Conservation (phyloP, 2,888 invertebrate species). For the Catocala sponsa region DNA sequence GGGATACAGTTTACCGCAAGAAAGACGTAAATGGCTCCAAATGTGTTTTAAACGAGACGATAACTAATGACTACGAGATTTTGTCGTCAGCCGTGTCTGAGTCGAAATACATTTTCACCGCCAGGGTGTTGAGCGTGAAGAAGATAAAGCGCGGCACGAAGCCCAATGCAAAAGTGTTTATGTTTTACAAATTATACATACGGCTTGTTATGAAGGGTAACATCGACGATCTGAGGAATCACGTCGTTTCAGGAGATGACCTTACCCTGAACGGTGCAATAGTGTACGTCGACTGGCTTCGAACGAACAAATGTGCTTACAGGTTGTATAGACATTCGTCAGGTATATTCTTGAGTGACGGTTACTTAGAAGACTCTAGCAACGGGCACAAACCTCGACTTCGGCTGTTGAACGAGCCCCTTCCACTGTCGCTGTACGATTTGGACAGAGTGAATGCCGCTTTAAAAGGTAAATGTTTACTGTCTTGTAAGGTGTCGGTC, state of each 20-base stretch:
- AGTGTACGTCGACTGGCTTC: constrained; percentile 82
- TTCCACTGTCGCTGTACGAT: constrained; percentile 84
- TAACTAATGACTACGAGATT: constrained; percentile 87
- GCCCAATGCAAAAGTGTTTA: constrained; percentile 77
- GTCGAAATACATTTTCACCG: constrained; percentile 86
- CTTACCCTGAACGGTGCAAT: constrained; percentile 81
- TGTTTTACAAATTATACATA: constrained; percentile 82
- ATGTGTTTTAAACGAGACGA: constrained; percentile 86
- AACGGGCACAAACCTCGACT: constrained; percentile 73
- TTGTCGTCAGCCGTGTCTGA: constrained; percentile 85
- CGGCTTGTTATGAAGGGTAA: constrained; percentile 82
- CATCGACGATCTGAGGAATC: constrained; percentile 75
- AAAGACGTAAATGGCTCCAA: constrained; percentile 82
- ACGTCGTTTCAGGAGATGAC: constrained; percentile 77
- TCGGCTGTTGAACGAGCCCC: constrained; percentile 83
- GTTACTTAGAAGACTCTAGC: constrained; percentile 70
- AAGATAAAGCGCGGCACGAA: constrained; percentile 80
- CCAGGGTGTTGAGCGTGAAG: constrained; percentile 81
- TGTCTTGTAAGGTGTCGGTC: constrained; percentile 70
- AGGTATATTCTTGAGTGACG: constrained; percentile 84
- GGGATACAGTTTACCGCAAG: constrained; percentile 77
- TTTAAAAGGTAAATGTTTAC: constrained; percentile 86
- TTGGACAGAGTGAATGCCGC: constrained; percentile 86
- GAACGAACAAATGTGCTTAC: constrained; percentile 83
- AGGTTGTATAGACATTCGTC: constrained; percentile 84